Evolutionary conservation across 2,888 invertebrate genomes (phyloP), one percentile per base, ranked within the genome.

Genomic region (Spodoptera littoralis): DNA sequence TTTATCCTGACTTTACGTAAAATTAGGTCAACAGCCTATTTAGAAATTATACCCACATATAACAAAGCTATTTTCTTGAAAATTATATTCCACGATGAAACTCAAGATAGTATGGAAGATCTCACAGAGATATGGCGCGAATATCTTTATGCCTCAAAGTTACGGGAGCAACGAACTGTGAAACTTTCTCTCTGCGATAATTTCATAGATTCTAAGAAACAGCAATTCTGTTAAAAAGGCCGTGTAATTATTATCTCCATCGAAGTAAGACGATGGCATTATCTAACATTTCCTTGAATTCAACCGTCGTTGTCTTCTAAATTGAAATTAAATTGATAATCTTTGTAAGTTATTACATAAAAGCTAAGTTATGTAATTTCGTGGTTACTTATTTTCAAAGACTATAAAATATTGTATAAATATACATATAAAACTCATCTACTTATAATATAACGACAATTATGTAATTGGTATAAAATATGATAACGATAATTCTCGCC

Each of bases 71-170:
- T 57, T 56, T 52, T 24, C 54, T 57, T 43, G 61, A 62, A 68
- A 60, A 69, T 67, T 60, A 56, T 65, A 75, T 70, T 77, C 70
- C 71, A 64, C 52, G 54, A 60, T 65, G 69, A 73, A 73, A 66
- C 57, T 61, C 51, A 49, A 56, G 52, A 70, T 48, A 70, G n/a
- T 50, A 49, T 42, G 43, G 45, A 41, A 18, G 63, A 52, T 55
- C 50, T 58, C 36, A 0, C 36, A 18, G 24, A 65, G 54, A 60
- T 57, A 65, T 24, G 54, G 13, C 12, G 24, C 8, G n/a, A 60
- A 63, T 42, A 61, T 59, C 43, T 74, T 77, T 57, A 63, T 44
- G 45, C 42, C 36, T 18, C 13, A 36, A 65, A 77, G 63, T 74
- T 63, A 70, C 53, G 45, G 41, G 41, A 11, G 60, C 70, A 36